Conservation (phyloP, 2,113 vertebrate genomes). For the Aramus guarauna region DNA sequence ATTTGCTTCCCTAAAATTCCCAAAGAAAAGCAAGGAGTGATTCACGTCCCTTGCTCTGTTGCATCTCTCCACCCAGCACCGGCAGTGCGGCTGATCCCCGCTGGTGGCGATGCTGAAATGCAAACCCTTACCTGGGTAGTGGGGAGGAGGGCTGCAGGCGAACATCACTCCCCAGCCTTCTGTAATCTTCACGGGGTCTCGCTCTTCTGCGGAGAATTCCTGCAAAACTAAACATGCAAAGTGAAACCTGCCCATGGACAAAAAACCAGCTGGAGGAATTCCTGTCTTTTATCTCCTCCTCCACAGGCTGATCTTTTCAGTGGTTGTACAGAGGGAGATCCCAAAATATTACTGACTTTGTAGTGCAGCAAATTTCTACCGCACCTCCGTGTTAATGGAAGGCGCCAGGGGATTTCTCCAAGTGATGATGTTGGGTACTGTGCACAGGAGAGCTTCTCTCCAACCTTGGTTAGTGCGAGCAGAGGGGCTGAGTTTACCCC, state of each 20-base stretch:
- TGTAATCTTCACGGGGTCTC: conserved; percentile 83
- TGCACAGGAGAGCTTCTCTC: not conserved
- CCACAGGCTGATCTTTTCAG: not conserved
- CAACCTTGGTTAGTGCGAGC: not conserved
- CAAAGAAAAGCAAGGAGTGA: not conserved
- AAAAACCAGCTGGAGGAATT: not conserved
- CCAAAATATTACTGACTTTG: not conserved
- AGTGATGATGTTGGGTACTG: not conserved
- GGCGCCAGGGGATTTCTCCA: not conserved
- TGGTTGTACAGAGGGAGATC: not conserved
- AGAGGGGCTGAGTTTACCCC: not conserved
- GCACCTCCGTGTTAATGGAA: not conserved
- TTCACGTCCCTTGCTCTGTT: not conserved
- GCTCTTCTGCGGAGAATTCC: conserved; percentile 89
- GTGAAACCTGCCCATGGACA: not conserved
- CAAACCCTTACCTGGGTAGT: conserved; percentile 87
- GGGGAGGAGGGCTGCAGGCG: conserved; percentile 88
- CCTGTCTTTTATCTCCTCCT: accelerated
- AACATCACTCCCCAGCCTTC: conserved; percentile 89
- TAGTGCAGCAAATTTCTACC: accelerated
- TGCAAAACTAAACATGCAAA: conserved; percentile 82
- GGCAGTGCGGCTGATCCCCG: not conserved
- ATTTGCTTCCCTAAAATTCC: not conserved
- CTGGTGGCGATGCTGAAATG: not conserved
- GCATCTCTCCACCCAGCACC: not conserved